phyloP scores from a whole-genome alignment of 2,113 vertebrate genomes.

The Gallinago undulata region DNA sequence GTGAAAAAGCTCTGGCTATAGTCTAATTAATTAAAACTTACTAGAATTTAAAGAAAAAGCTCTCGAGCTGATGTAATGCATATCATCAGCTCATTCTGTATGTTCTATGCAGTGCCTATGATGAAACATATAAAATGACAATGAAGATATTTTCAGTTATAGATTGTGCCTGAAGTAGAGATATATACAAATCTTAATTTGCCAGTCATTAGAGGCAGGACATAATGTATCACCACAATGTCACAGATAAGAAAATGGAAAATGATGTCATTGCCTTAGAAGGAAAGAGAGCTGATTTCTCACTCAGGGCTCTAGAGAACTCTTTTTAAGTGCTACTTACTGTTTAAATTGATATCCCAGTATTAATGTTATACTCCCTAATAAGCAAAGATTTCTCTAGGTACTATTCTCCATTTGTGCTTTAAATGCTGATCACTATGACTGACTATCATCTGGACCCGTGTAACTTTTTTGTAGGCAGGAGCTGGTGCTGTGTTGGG shows the following conservation, averaged over 20 bases:
- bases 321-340: neutral
- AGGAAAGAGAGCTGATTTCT: neutral
- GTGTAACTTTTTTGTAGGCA: slow-evolving; percentile 67
- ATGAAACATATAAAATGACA: neutral
- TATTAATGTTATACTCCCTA: neutral
- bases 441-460: neutral
- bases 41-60: neutral
- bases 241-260: neutral
- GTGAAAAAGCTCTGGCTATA: neutral
- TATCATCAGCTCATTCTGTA: neutral
- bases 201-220: neutral
- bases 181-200: neutral
- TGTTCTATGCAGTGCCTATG: neutral
- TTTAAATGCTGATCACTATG: neutral
- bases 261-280: neutral
- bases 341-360: neutral
- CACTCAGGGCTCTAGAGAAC: neutral
- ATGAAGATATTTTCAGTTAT: neutral
- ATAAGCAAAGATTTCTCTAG: neutral
- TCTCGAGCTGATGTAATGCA: neutral
- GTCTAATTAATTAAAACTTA: neutral
- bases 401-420: neutral
- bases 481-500: slow-evolving; percentile 82
- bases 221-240: neutral
- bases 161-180: neutral